Evolutionary conservation across 23 tunicate species (phyloP), one percentile per base, ranked within the genome.

Genomic region (Oikopleura dioica): DNA sequence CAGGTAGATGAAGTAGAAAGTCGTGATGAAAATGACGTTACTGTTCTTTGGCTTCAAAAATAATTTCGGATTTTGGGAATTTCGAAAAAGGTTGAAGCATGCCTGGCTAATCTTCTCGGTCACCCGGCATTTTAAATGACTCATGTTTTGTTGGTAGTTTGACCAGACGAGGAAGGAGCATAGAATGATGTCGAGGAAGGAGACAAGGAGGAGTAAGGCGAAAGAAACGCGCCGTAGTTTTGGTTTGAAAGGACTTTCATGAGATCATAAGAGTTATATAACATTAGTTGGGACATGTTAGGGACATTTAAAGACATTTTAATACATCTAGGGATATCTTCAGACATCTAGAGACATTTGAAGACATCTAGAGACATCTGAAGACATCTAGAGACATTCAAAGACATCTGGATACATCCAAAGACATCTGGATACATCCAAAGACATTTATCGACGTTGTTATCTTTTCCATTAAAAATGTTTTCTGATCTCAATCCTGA

Each of bases 41-140:
- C n/a, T n/a, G n/a, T n/a, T n/a, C n/a, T n/a, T n/a, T n/a, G n/a
- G n/a, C n/a, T n/a, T n/a, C n/a, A n/a, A n/a, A n/a, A n/a, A n/a
- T n/a, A n/a, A n/a, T n/a, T n/a, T n/a, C n/a, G n/a, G n/a, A n/a
- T n/a, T n/a, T n/a, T n/a, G n/a, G n/a, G n/a, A n/a, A n/a, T n/a
- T n/a, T n/a, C n/a, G n/a, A n/a, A n/a, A n/a, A n/a, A n/a, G n/a
- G n/a, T n/a, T n/a, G n/a, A n/a, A n/a, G n/a, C n/a, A n/a, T n/a
- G n/a, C n/a, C n/a, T n/a, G n/a, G 72, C 72, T 63, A 28, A 63
- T 28, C 26, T 63, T 63, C 26, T 63, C 72, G 30, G 72, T 63
- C 33, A 63, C 16, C 26, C 26, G 16, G 33, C 72, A 63, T 21
- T 24, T 21, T 28, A 63, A 63, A 63, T 12, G 26, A 12, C 30